Conservation (phyloP, 2,888 invertebrate genomes). For the Chloromyia formosa region DNA sequence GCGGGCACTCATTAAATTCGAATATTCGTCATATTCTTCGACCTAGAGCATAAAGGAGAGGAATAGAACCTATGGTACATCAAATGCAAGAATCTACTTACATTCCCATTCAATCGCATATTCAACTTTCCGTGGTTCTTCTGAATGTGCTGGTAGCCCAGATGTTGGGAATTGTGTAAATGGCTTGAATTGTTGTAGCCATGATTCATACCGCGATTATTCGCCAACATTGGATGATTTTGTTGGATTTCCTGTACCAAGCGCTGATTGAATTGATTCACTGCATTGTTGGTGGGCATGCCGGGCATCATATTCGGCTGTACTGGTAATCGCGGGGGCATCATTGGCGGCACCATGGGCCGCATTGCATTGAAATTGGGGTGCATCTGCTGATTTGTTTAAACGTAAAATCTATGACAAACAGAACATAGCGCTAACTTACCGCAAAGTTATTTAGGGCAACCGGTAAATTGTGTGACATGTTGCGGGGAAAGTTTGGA, state of each 20-base stretch:
- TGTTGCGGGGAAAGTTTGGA: constrained; percentile 60
- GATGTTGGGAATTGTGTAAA: constrained; percentile 54
- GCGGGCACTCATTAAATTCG: constrained; percentile 90
- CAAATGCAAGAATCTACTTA: constrained; percentile 49
- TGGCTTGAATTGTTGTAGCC: constrained; percentile 50
- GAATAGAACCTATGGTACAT: neutral
- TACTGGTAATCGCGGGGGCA: constrained; percentile 61
- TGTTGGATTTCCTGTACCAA: constrained; percentile 64
- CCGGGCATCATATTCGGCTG: constrained; percentile 55
- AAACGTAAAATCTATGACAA: neutral
- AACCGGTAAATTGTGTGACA: constrained; percentile 59
- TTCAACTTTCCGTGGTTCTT: constrained; percentile 51
- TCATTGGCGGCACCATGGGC: constrained; percentile 61
- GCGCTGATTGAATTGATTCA: constrained; percentile 60
- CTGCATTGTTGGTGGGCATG: constrained; percentile 22
- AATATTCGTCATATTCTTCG: constrained; percentile 78
- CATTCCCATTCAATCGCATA: constrained; percentile 54
- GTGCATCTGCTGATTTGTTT: constrained; percentile 55
- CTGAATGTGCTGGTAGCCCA: constrained; percentile 50
- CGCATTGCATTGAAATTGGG: constrained; percentile 63
- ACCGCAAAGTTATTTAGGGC: constrained; percentile 63
- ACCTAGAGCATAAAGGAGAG: constrained; percentile 53
- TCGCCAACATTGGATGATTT: constrained; percentile 63
- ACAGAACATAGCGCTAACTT: constrained; percentile 28
- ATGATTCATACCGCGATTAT: constrained; percentile 54